Evolutionary conservation across 2,113 vertebrate species (phyloP).

Genomic region (Labeo catla): DNA sequence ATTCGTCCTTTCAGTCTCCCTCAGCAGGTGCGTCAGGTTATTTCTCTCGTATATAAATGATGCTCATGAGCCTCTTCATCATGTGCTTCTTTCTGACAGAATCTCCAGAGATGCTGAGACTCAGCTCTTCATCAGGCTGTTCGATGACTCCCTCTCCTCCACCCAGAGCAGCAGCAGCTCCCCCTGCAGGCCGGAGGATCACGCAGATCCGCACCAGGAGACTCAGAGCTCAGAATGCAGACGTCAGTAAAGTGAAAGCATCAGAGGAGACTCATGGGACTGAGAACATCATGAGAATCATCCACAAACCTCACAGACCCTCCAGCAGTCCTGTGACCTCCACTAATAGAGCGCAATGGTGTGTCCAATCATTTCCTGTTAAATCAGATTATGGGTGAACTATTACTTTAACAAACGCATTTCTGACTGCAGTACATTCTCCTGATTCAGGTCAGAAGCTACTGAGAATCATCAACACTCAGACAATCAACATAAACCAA

Average conservation of each 20-base stretch:
- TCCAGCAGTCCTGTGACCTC: constrained; percentile 37
- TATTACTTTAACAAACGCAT: not conserved
- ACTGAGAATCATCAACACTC: constrained; percentile 40
- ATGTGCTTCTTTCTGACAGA: constrained; percentile 50
- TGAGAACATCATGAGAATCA: constrained; percentile 6
- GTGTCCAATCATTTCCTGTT: constrained; percentile 10
- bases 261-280: constrained; percentile 44
- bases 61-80: not conserved
- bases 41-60: not conserved
- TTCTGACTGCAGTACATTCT: not conserved
- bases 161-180: constrained; percentile 15
- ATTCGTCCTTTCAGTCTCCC: constrained; percentile 67
- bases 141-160: constrained; percentile 74
- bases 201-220: constrained; percentile 63
- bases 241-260: constrained; percentile 33
- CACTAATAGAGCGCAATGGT: constrained; percentile 55
- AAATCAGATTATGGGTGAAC: not conserved
- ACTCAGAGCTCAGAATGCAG: constrained; percentile 67
- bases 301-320: constrained; percentile 49
- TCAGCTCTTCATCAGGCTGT: constrained; percentile 66
- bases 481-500: constrained; percentile 57
- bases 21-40: constrained; percentile 59
- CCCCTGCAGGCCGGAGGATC: constrained; percentile 48
- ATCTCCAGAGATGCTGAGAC: constrained; percentile 39
- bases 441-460: constrained; percentile 64